Evolutionary conservation across 2,113 vertebrate genomes (phyloP).

Genomic region (Myiopsitta monachus): DNA sequence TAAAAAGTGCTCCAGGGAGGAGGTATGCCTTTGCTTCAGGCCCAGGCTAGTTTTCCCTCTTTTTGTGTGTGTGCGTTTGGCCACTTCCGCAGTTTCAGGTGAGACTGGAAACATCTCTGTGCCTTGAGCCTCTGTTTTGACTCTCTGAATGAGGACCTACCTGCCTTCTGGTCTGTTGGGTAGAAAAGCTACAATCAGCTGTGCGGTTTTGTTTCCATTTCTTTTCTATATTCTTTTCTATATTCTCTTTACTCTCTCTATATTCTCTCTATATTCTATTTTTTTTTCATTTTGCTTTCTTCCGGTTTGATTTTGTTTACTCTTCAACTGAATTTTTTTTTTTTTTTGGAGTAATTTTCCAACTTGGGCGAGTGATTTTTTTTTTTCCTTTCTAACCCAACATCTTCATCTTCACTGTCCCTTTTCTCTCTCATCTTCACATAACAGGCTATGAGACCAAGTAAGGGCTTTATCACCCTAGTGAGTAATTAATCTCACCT

Average conservation of each 20-base stretch:
- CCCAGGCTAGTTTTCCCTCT: neutral
- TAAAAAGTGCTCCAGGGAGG: neutral
- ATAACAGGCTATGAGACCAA: neutral
- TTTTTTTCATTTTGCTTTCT: neutral
- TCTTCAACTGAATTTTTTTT: neutral
- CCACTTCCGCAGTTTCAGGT: neutral
- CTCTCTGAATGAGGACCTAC: rapidly evolving
- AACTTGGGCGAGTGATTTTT: neutral
- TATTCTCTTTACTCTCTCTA: too few species aligned
- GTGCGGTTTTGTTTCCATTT: neutral
- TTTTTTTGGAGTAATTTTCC: neutral
- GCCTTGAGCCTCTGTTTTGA: neutral
- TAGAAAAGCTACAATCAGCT: neutral
- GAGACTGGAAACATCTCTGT: neutral
- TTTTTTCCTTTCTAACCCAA: neutral
- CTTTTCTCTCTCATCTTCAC: neutral
- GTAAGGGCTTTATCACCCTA: slow-evolving; percentile 4
- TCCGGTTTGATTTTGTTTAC: neutral
- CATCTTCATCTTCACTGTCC: neutral
- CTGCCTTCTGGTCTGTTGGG: neutral
- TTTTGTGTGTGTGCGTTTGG: neutral
- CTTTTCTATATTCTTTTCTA: neutral
- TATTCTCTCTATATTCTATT: neutral
- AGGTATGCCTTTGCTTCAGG: neutral
- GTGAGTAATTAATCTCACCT: slow-evolving; percentile 57